These are phyloP conservation scores for Brachyhypopomus gauderio DNA, from an alignment of 2,113 vertebrate species.

Conservation along the genomic window DNA sequence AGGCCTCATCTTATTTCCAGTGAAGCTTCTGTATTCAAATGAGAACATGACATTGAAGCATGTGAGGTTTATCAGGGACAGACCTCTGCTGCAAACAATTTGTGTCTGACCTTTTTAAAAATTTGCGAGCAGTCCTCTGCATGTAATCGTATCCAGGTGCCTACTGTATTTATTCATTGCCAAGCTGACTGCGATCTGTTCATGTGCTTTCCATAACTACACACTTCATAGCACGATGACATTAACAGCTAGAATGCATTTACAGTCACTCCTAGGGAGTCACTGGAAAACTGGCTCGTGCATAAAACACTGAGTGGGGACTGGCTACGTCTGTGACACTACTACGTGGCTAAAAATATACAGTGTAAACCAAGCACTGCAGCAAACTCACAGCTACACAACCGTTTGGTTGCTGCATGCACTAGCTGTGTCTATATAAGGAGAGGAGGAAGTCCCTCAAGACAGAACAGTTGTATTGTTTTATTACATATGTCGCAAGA, in stretches of 20 bases:
- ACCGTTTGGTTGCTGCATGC: neutral
- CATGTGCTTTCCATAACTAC: neutral
- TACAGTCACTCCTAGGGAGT: neutral
- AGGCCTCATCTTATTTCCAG: conserved; percentile 9
- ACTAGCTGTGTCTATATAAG: conserved; percentile 28
- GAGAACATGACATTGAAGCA: neutral
- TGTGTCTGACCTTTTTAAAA: neutral
- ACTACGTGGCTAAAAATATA: neutral
- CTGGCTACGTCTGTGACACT: conserved; percentile 1
- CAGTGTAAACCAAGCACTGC: conserved; percentile 10
- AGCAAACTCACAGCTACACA: neutral
- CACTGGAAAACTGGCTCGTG: neutral
- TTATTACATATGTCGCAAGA: neutral
- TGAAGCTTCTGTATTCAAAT: conserved; percentile 16
- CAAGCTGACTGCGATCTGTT: neutral
- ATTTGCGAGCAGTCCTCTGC: neutral
- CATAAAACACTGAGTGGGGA: neutral
- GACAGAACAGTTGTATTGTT: neutral
- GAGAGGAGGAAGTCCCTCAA: conserved; percentile 16
- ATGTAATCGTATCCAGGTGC: conserved; percentile 5
- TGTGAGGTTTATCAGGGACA: conserved; percentile 14
- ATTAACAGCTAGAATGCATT: neutral
- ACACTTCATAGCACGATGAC: neutral
- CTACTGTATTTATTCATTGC: neutral
- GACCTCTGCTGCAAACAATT: conserved; percentile 19